Evolutionary conservation across 1,140 invertebrate species (phyloP).

Genomic region (Atopsyche davidsoni): DNA sequence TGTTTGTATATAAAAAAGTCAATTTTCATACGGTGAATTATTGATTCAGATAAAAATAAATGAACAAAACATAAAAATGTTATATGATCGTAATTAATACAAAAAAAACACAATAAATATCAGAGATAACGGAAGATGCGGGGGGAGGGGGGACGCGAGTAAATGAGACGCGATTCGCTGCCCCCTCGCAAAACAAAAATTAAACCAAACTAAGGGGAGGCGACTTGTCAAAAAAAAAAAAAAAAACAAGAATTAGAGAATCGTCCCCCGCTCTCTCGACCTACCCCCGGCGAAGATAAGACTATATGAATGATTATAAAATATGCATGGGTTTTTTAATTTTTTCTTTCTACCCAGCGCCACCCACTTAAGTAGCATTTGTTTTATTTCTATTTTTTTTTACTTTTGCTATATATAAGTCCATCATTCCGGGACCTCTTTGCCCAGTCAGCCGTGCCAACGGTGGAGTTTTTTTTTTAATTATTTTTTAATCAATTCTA

Average conservation of each 20-base stretch:
- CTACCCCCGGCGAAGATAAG: conserved; percentile 24
- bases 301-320: conserved; percentile 30
- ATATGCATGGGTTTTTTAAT: conserved; percentile 30
- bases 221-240: conserved; percentile 26
- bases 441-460: conserved; percentile 19
- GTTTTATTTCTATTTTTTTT: conserved; percentile 30
- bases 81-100: no score
- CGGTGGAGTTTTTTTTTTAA: conserved; percentile 29
- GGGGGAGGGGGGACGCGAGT: background rate
- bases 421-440: conserved; percentile 28
- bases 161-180: background rate
- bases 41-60: no score
- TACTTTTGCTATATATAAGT: conserved; percentile 29
- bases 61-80: no score
- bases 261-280: conserved; percentile 9
- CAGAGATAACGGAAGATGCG: no score
- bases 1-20: no score
- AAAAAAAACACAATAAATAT: no score
- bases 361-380: conserved; percentile 27
- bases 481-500: conserved; percentile 31
- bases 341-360: conserved; percentile 19
- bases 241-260: conserved; percentile 30
- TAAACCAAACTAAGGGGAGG: conserved; percentile 17
- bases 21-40: no score
- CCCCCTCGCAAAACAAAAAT: conserved; percentile 10